Conservation (phyloP, 2,888 invertebrate genomes). For the Clanis bilineata region DNA sequence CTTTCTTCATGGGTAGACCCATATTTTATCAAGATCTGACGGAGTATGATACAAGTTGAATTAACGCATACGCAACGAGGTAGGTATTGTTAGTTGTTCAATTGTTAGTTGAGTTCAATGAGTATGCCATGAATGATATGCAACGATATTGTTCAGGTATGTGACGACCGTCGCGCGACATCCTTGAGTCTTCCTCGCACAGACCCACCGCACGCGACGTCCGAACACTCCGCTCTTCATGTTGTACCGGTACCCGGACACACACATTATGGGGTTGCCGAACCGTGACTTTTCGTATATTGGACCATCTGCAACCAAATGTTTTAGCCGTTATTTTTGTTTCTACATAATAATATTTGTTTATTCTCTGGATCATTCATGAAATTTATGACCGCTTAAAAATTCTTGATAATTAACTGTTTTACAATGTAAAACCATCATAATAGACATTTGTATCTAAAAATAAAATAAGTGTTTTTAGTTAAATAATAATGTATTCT, state of each 20-base stretch:
- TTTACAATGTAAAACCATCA: too few relatives aligned
- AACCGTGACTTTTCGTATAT: not conserved
- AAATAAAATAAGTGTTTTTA: too few relatives aligned
- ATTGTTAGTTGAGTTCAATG: not conserved
- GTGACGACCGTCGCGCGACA: constrained; percentile 21
- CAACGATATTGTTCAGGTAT: not conserved
- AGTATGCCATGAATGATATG: not conserved
- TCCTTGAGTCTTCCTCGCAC: constrained; percentile 5
- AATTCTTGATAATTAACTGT: too few relatives aligned
- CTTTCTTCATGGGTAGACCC: too few relatives aligned
- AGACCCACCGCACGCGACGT: constrained; percentile 18
- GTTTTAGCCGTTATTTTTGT: not conserved
- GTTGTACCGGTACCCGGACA: not conserved
- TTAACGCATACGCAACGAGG: too few relatives aligned
- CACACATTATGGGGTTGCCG: not conserved
- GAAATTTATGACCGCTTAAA: too few relatives aligned
- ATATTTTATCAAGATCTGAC: too few relatives aligned
- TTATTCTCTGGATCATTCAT: not conserved
- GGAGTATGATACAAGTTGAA: too few relatives aligned
- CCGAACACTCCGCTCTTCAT: not conserved
- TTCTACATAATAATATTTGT: too few relatives aligned
- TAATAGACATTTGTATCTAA: too few relatives aligned
- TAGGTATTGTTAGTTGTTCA: too few relatives aligned
- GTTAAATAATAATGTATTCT: too few relatives aligned
- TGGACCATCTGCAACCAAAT: not conserved